Evolutionary conservation across 2,888 invertebrate species (phyloP), one percentile per base, ranked within the genome.

Genomic region (Heliconius cydno): DNA sequence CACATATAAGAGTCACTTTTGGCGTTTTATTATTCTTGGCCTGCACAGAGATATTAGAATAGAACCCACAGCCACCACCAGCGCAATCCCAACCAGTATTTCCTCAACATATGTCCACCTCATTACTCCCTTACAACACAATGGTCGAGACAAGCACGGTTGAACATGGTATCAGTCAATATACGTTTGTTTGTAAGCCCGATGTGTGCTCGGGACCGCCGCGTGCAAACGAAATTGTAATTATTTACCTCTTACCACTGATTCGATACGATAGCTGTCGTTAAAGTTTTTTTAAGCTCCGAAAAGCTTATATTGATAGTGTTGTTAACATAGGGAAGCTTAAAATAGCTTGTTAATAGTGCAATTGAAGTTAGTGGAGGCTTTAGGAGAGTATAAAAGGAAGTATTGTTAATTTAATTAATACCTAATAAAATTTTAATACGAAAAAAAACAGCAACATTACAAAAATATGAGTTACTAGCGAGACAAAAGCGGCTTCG

Each of bases 221-320:
- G 38, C 73, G 73, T 67, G 71, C 71, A 77, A 71, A 77, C 41
- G 52, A 73, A 70, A 78, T 52, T 66, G 65, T 78, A 78, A 78
- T 72, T 73, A 68, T 76, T 75, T 75, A 75, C 75, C 65, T 65
- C 41, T 75, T 25, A 28, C 65, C 63, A 28, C 63, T 41, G 65
- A 76, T 57, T 38, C 25, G 71, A 60, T 72, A 72, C 60, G 65
- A 46, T 46, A 34, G 15, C 41, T 28, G 13, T 65, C 57, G 38
- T 13, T 68, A 25, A 22, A 38, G n/a, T 3, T 25, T 30, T 76
- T 76, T 76, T 75, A 46, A 46, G 65, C 28, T 46, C 2, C n/a
- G 1, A 25, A 25, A 65, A 30, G n/a, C 28, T 57, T 13, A 41
- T 34, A 22, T 28, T 15, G 19, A 3, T 1, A 10, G 12, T 38